These are phyloP conservation scores for Trematomus bernacchii DNA, from an alignment of 2,797 vertebrate genomes.

Conservation along the genomic window DNA sequence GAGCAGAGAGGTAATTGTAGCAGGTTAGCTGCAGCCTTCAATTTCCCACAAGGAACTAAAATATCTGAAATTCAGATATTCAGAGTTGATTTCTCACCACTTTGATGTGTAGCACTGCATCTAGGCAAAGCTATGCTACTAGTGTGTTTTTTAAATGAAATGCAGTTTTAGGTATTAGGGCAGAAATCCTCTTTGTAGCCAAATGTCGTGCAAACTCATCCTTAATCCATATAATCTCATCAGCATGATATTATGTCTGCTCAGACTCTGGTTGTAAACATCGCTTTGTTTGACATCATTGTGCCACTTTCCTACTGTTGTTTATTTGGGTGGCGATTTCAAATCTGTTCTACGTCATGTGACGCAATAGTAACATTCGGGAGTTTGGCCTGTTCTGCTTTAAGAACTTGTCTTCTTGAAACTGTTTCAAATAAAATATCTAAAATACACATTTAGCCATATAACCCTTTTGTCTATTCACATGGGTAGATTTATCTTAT, in stretches of 20 bases:
- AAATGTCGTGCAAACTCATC: slow-evolving; percentile 51
- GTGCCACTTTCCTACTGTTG: neutral
- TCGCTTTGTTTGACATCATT: slow-evolving; percentile 25
- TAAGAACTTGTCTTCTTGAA: too few relatives aligned
- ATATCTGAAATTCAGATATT: slow-evolving; percentile 1
- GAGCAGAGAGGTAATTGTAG: slow-evolving; percentile 40
- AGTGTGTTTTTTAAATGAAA: neutral
- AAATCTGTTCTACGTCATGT: neutral
- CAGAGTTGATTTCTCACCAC: neutral
- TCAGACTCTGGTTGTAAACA: slow-evolving; percentile 31
- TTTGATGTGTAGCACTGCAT: neutral
- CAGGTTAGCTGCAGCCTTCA: slow-evolving; percentile 19
- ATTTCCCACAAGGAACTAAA: slow-evolving; percentile 19
- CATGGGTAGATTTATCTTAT: too few relatives aligned
- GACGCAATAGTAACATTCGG: too few relatives aligned
- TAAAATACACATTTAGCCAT: too few relatives aligned
- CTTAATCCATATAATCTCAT: slow-evolving; percentile 68
- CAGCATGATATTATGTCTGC: slow-evolving; percentile 17
- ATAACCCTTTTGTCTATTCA: too few relatives aligned
- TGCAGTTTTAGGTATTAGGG: slow-evolving; percentile 16
- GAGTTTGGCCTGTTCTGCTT: too few relatives aligned
- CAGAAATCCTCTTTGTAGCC: slow-evolving; percentile 31
- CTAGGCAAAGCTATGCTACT: slow-evolving; percentile 1
- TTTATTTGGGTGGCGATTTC: slow-evolving; percentile 8
- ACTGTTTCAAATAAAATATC: too few relatives aligned